A percentile compares a stretch with the other conserved stretches of the same genome.
phyloP scores from a whole-genome alignment of 1,140 invertebrate species.

The Linepithema humile region DNA sequence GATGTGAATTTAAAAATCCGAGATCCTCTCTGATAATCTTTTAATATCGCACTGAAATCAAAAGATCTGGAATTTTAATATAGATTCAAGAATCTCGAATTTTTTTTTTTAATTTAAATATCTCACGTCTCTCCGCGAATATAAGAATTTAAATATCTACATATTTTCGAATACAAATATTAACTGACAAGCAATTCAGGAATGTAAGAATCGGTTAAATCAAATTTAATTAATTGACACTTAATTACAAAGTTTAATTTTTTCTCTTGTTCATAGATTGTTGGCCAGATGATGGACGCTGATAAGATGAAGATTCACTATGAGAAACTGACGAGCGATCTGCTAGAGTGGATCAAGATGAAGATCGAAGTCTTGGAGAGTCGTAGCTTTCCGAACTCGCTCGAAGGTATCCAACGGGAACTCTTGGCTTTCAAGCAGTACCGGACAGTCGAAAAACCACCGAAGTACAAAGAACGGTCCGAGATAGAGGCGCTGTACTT shows the following conservation, averaged over 20 bases:
- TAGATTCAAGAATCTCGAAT: background rate
- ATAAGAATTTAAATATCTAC: background rate
- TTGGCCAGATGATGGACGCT: constrained; percentile 97
- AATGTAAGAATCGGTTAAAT: background rate
- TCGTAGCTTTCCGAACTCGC: constrained; percentile 96
- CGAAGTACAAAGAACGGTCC: constrained; percentile 98
- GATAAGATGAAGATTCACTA: constrained; percentile 96
- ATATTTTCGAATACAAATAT: constrained; percentile 19
- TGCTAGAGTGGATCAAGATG: constrained; percentile 96
- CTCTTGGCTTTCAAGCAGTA: constrained; percentile 97
- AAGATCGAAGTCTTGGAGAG: constrained; percentile 95
- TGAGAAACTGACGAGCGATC: constrained; percentile 91
- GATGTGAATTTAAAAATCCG: background rate
- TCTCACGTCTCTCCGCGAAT: background rate
- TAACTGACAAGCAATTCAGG: background rate
- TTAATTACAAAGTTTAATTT: background rate
- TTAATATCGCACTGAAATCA: background rate
- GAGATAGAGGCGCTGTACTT: constrained; percentile 99
- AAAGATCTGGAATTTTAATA: background rate
- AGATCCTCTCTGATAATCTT: background rate
- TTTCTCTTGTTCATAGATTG: constrained; percentile 88
- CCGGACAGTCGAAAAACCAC: constrained; percentile 98
- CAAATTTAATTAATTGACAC: background rate
- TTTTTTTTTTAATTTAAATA: background rate
- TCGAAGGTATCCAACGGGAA: constrained; percentile 97